Evolutionary conservation across 2,888 invertebrate species (phyloP).

Genomic region (Linnaemya tessellans): DNA sequence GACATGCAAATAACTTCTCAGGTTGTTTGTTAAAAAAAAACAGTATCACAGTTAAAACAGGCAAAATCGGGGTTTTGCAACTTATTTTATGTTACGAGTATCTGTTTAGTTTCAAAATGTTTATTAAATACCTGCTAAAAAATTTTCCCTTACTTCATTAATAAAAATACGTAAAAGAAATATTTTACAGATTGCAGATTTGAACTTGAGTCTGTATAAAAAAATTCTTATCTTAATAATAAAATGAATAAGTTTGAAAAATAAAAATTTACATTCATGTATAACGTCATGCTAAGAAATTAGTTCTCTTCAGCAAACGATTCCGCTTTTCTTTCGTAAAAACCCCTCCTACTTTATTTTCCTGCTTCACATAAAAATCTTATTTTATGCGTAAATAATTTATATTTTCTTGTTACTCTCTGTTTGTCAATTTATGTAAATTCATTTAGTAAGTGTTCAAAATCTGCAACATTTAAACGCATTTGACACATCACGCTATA

Average conservation of each 20-base stretch:
- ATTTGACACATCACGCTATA: constrained; percentile 65
- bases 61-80: no score
- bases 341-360: constrained; percentile 7
- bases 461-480: constrained; percentile 59
- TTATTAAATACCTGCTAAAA: not conserved
- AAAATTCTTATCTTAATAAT: no score
- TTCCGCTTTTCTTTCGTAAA: not conserved
- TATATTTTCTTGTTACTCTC: constrained; percentile 33
- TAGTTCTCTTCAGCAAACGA: not conserved
- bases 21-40: no score
- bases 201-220: no score
- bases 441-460: constrained; percentile 59
- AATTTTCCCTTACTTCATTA: no score
- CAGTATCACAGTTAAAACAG: no score
- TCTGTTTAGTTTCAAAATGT: not conserved
- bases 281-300: not conserved
- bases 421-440: constrained; percentile 67
- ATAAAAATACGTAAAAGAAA: no score
- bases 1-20: no score
- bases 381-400: constrained; percentile 21
- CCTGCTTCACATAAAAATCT: not conserved
- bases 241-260: no score
- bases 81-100: no score
- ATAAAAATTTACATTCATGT: no score
- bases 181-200: no score